Evolutionary conservation across 2,113 vertebrate genomes (phyloP).

Genomic region (Chroicocephalus ridibundus): DNA sequence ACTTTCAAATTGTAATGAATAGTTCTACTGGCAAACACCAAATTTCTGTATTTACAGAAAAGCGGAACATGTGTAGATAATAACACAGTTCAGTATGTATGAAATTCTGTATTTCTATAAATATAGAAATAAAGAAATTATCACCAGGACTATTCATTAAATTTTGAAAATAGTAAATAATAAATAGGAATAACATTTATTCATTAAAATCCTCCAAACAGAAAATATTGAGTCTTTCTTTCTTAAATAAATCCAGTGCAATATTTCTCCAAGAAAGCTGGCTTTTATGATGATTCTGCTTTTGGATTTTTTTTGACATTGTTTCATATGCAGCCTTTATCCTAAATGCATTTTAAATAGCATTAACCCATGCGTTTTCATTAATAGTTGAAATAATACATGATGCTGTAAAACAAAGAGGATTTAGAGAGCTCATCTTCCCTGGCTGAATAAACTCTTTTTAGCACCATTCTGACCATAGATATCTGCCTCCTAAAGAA

Average conservation of each 20-base stretch:
- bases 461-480: not conserved
- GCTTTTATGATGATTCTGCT: not conserved
- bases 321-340: slow-evolving; percentile 8
- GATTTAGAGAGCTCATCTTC: not conserved
- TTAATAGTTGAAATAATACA: not conserved
- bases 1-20: slow-evolving; percentile 73
- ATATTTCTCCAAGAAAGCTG: not conserved
- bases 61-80: slow-evolving; percentile 52
- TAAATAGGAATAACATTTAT: slow-evolving; percentile 54
- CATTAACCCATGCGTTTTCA: not conserved
- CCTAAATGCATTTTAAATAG: slow-evolving; percentile 41
- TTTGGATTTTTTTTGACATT: not conserved
- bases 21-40: slow-evolving; percentile 71
- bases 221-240: slow-evolving; percentile 6
- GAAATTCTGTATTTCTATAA: slow-evolving; percentile 62
- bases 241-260: not conserved
- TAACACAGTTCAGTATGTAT: slow-evolving; percentile 41
- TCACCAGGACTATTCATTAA: slow-evolving; percentile 63
- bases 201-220: slow-evolving; percentile 41
- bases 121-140: slow-evolving; percentile 67
- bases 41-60: slow-evolving; percentile 74
- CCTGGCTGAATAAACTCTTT: not conserved
- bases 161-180: slow-evolving; percentile 58
- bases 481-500: not conserved
- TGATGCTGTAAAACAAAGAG: not conserved